Base-by-base conservation (phyloP, 2,888 invertebrate genomes). In the Periphyllus acericola region DNA sequence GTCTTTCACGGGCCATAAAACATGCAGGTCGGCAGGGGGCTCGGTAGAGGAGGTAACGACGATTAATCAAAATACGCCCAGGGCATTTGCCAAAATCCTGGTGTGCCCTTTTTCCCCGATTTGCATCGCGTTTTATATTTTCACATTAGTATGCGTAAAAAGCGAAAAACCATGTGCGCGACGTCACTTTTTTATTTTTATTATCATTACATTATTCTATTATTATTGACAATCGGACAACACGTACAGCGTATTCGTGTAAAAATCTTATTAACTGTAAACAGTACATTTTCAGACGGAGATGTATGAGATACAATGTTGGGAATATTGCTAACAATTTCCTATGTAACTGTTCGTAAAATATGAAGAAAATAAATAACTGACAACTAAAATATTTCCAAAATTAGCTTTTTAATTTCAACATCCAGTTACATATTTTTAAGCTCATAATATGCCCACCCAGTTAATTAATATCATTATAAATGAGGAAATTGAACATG, bases 1-100 rank as follows among this genome's bases (percentile, higher is more conserved):
- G 81, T 87, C 87, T 87, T 87, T 87, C 81, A 87, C 87, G 87
- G 87, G 46, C 81, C 87, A 81, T 87, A 87, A 87, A 87, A 55
- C 87, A 32, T 66, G 74, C 74, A 74, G 83, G 82, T 83, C 55
- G 55, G 32, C 32, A 21, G 29, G 46, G 46, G 40, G 46, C 1
- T 11, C 21, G 74, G 36, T n/a, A 17, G 74, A 36, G 60, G 66
- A 19, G 60, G 36, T 40, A 34, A 66, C 80, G 36, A 40, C 80
- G 79, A 87, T 87, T 87, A 87, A 87, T 87, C 87, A 87, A 87
- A 87, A 87, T 40, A 32, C 74, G 32, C 79, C 46, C 76, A 55
- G 36, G 71, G 74, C 79, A 74, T 87, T 87, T 80, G 87, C 87
- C 87, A 87, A 87, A 80, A 87, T 66, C 80, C 60, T 36, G 71